Conservation (phyloP, 2,797 vertebrate species). For the Catostomus latipinnis region DNA sequence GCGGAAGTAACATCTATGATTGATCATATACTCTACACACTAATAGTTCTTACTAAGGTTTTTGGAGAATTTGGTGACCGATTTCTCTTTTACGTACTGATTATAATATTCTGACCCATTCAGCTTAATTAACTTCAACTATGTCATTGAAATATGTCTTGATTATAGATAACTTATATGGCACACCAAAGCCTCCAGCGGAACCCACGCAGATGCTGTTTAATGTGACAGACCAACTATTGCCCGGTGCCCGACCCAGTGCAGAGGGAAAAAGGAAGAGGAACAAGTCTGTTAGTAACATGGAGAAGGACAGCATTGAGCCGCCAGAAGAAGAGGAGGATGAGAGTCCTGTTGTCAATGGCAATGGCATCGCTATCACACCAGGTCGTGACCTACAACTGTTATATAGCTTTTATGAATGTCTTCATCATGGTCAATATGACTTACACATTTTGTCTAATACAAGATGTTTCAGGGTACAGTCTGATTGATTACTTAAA, state of each 20-base stretch:
- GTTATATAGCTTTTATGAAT: background rate
- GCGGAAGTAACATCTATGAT: too few relatives aligned
- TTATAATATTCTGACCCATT: too few relatives aligned
- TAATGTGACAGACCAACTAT: constrained; percentile 98
- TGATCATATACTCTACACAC: too few relatives aligned
- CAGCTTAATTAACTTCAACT: too few relatives aligned
- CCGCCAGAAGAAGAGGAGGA: constrained; percentile 89
- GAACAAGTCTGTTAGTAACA: constrained; percentile 99
- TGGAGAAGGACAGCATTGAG: constrained; percentile 97
- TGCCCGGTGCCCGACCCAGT: constrained; percentile 96
- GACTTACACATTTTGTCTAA: background rate
- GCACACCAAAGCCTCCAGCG: constrained; percentile 97
- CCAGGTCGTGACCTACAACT: constrained; percentile 82
- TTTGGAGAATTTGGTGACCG: too few relatives aligned
- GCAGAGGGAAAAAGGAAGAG: constrained; percentile 97
- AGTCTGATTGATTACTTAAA: background rate
- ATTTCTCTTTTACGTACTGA: too few relatives aligned
- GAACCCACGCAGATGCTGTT: constrained; percentile 94
- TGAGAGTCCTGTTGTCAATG: constrained; percentile 93
- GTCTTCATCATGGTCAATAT: background rate
- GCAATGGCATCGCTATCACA: constrained; percentile 91
- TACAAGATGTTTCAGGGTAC: background rate
- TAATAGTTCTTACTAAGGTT: too few relatives aligned
- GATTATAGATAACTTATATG: constrained; percentile 95
- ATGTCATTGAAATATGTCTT: background rate